Conservation (phyloP, 2,888 invertebrate species). For the Harpalus rufipes region DNA sequence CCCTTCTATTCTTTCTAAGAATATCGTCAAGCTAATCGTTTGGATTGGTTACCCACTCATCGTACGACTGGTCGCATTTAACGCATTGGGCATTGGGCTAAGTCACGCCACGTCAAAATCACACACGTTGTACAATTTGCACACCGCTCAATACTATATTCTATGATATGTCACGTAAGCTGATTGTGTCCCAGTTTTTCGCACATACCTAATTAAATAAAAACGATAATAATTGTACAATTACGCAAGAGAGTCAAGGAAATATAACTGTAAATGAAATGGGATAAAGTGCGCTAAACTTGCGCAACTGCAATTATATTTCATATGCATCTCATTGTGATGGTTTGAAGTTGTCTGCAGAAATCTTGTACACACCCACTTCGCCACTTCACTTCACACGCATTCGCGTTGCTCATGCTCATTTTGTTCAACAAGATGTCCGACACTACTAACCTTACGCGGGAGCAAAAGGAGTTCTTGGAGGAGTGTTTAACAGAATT, state of each 20-base stretch:
- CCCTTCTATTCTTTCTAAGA: slow-evolving; percentile 61
- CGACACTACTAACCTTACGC: slow-evolving; percentile 71
- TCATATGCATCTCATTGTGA: not conserved
- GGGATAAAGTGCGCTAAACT: not conserved
- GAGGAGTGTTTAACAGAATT: slow-evolving; percentile 76
- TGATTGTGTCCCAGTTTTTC: slow-evolving; percentile 2
- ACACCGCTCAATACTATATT: slow-evolving; percentile 61
- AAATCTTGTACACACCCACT: not conserved
- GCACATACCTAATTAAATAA: not conserved
- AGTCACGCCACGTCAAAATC: slow-evolving; percentile 66
- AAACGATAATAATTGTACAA: not conserved
- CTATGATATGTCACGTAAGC: slow-evolving; percentile 50
- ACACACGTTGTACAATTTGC: slow-evolving; percentile 58
- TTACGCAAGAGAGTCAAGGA: not conserved
- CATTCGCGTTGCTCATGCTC: not conserved
- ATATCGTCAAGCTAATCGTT: slow-evolving; percentile 52
- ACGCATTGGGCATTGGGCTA: slow-evolving; percentile 60
- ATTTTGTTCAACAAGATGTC: slow-evolving; percentile 45
- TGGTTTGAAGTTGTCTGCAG: slow-evolving; percentile 13
- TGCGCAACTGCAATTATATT: not conserved
- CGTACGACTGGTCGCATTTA: slow-evolving; percentile 65
- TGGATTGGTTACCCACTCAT: slow-evolving; percentile 64
- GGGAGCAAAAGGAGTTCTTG: slow-evolving; percentile 75
- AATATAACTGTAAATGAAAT: slow-evolving; percentile 12
- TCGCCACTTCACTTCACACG: not conserved